A percentile compares a stretch with the other conserved stretches of the same genome.
These are phyloP conservation scores for Mesocentrotus franciscanus DNA, from an alignment of 53 echinoderm and acorn worm genomes.

Conservation along the genomic window DNA sequence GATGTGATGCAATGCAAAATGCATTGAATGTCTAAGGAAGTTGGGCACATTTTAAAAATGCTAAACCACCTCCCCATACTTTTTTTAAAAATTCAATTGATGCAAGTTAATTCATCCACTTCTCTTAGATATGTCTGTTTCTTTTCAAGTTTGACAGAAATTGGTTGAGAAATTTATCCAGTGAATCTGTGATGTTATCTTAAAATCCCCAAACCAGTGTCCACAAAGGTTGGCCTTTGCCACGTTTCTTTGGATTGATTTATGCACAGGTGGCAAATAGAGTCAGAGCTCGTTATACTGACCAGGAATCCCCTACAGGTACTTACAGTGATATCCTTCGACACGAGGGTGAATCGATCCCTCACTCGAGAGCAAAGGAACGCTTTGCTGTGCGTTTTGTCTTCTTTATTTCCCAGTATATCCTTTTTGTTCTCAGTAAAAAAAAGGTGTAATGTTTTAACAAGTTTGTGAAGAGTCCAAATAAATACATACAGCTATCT, in stretches of 20 bases:
- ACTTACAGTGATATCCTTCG: background rate
- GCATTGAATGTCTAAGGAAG: too few relatives aligned
- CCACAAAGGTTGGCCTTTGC: background rate
- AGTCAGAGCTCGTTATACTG: conserved; percentile 18
- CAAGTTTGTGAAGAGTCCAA: background rate
- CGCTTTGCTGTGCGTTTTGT: background rate
- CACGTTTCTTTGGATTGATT: background rate
- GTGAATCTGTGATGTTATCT: background rate
- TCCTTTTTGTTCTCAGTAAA: background rate
- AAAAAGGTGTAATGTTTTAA: background rate
- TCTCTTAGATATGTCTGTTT: too few relatives aligned
- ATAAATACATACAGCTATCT: too few relatives aligned
- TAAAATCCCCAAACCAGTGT: background rate
- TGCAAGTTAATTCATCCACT: too few relatives aligned
- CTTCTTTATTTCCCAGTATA: background rate
- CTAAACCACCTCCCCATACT: too few relatives aligned
- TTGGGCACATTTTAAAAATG: too few relatives aligned
- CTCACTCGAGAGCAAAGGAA: background rate
- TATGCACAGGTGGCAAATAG: conserved; percentile 3
- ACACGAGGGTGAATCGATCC: conserved; percentile 14
- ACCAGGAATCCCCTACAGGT: background rate
- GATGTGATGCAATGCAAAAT: too few relatives aligned
- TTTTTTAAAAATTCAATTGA: too few relatives aligned
- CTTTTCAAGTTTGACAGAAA: too few relatives aligned
- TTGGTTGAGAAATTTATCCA: background rate